Evolutionary conservation across 2,113 vertebrate species (phyloP).

Genomic region (Hemiprocne comata): DNA sequence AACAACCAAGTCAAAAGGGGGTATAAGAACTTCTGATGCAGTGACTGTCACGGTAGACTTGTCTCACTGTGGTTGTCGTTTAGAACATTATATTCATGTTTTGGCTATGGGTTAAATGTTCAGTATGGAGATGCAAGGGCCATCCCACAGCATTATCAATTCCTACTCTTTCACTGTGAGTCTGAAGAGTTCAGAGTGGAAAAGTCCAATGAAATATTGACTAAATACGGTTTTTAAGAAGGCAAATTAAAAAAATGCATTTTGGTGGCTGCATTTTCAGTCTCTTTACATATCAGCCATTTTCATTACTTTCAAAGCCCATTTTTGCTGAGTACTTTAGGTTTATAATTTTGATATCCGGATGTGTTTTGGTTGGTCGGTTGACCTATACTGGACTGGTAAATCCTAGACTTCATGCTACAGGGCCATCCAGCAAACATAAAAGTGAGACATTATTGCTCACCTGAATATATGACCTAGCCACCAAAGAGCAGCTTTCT

Average conservation of each 20-base stretch:
- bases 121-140: neutral
- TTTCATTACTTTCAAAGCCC: neutral
- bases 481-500: neutral
- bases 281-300: neutral
- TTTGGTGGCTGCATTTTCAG: neutral
- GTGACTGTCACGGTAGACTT: neutral
- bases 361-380: neutral
- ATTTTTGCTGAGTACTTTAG: neutral
- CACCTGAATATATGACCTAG: neutral
- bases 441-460: neutral
- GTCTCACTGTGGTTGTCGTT: neutral
- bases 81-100: neutral
- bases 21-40: neutral
- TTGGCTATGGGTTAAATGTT: neutral
- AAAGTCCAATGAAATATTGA: neutral
- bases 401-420: neutral
- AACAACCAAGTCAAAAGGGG: neutral
- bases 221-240: neutral
- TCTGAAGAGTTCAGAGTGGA: neutral
- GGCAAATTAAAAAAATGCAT: rapidly evolving
- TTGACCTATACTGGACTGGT: neutral
- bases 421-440: neutral
- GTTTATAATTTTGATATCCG: neutral
- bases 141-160: neutral
- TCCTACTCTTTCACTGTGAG: neutral